Evolutionary conservation across 2,113 vertebrate genomes (phyloP).

Genomic region (Ammodytes marinus): DNA sequence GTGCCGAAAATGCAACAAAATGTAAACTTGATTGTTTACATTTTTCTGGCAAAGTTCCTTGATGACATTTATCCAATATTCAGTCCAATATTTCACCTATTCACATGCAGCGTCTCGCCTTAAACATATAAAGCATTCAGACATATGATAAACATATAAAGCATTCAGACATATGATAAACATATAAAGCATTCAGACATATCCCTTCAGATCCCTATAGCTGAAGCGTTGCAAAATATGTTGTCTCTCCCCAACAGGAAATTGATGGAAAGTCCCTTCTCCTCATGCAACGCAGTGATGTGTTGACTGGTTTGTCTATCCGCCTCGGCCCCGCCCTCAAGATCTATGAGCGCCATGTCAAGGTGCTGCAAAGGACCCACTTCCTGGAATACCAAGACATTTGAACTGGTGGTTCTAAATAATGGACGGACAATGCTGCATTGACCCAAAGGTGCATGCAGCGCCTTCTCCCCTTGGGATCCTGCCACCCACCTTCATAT

Average conservation of each 20-base stretch:
- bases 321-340: slow-evolving; percentile 93
- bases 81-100: too few relatives aligned
- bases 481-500: slow-evolving; percentile 61
- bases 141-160: too few relatives aligned
- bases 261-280: slow-evolving; percentile 93
- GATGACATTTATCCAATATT: too few relatives aligned
- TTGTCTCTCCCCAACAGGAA: slow-evolving; percentile 81
- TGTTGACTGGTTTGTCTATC: slow-evolving; percentile 92
- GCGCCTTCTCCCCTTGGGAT: slow-evolving; percentile 51
- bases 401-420: slow-evolving; percentile 41
- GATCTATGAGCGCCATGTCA: slow-evolving; percentile 93
- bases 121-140: too few relatives aligned
- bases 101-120: too few relatives aligned
- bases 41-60: too few relatives aligned
- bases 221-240: background rate
- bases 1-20: too few relatives aligned
- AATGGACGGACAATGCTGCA: slow-evolving; percentile 41
- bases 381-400: slow-evolving; percentile 88
- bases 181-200: background rate
- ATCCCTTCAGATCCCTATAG: background rate
- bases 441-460: slow-evolving; percentile 61
- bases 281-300: slow-evolving; percentile 93
- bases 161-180: background rate
- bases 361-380: slow-evolving; percentile 92
- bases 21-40: too few relatives aligned